phyloP scores from a whole-genome alignment of 2,888 invertebrate genomes.

The Acronicta psi region DNA sequence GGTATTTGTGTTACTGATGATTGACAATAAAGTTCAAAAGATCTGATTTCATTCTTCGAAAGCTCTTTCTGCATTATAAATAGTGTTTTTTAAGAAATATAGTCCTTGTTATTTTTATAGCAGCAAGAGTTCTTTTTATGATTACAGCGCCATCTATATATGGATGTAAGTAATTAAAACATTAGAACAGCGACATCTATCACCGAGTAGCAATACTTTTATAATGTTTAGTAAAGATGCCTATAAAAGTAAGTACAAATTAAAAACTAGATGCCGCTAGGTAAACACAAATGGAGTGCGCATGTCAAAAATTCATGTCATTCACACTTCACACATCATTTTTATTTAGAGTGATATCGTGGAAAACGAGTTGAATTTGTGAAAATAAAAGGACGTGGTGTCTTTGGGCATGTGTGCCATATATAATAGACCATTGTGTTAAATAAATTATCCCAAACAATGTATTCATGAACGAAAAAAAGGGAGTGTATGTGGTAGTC shows the following conservation, averaged over 20 bases:
- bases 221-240: not conserved
- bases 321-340: constrained; percentile 78
- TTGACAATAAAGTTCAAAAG: too few species aligned
- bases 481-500: constrained; percentile 62
- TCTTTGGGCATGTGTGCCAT: constrained; percentile 72
- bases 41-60: too few species aligned
- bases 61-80: too few species aligned
- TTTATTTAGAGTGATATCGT: constrained; percentile 83
- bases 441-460: constrained; percentile 61
- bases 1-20: too few species aligned
- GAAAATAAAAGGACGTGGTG: constrained; percentile 74
- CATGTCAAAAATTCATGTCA: constrained; percentile 87
- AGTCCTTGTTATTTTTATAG: too few species aligned
- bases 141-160: constrained; percentile 10
- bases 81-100: too few species aligned
- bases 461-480: constrained; percentile 64
- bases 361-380: constrained; percentile 80
- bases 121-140: too few species aligned
- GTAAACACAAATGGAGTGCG: constrained; percentile 72
- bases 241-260: not conserved
- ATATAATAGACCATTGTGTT: constrained; percentile 70
- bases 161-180: not conserved
- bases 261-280: constrained; percentile 66
- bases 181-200: constrained; percentile 58
- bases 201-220: constrained; percentile 45